Conservation (phyloP, 2,888 invertebrate species). For the Epirrhoe tristata region DNA sequence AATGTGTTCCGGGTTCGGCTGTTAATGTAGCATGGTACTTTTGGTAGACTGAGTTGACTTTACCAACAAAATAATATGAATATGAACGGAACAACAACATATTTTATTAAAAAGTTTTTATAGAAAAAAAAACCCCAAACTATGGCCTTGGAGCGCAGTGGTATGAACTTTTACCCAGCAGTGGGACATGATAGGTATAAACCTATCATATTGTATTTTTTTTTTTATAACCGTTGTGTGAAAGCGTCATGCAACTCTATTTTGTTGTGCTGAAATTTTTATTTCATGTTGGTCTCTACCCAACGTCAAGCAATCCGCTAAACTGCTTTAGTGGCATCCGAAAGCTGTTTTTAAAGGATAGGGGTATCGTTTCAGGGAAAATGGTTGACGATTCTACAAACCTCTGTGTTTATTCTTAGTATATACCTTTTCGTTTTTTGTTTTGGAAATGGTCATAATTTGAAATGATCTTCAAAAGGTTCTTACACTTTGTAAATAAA, state of each 20-base stretch:
- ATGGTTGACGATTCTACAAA: conserved; percentile 25
- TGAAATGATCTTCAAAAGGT: background rate
- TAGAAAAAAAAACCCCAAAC: no score
- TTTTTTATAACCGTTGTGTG: background rate
- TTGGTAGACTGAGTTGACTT: no score
- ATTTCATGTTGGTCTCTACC: conserved; percentile 40
- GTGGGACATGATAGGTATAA: no score
- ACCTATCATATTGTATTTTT: background rate
- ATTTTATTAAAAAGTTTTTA: no score
- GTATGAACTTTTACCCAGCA: no score
- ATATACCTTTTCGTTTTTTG: background rate
- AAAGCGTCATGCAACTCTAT: conserved; percentile 13
- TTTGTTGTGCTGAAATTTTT: conserved; percentile 45
- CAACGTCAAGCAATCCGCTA: conserved; percentile 41
- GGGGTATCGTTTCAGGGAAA: conserved; percentile 26
- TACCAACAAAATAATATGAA: no score
- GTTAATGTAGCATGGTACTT: no score
- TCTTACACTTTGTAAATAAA: background rate
- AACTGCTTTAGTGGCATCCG: conserved; percentile 42
- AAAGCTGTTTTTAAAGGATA: conserved; percentile 26
- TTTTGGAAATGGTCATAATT: background rate
- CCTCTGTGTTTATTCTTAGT: conserved; percentile 15
- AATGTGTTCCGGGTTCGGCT: no score
- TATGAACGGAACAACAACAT: no score
- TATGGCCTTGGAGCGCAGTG: no score